These are phyloP conservation scores for Rhinopomastus cyanomelas DNA, from an alignment of 2,113 vertebrate genomes.

Conservation along the genomic window DNA sequence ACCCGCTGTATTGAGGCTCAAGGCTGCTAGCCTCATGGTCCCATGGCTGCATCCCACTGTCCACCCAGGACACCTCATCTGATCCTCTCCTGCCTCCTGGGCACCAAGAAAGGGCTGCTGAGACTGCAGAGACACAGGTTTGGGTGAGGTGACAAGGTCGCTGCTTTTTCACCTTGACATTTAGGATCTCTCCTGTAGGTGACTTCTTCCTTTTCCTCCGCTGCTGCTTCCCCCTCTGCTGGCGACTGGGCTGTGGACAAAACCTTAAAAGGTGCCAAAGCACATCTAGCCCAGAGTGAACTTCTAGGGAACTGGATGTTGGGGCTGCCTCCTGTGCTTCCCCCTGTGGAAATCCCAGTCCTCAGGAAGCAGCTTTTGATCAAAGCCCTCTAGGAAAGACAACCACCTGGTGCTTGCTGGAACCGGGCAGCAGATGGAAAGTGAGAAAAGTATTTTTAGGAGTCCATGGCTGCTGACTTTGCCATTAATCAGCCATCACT, in stretches of 20 bases:
- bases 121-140: rapidly evolving
- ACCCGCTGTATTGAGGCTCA: not conserved
- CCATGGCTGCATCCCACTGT: not conserved
- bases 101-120: not conserved
- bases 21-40: not conserved
- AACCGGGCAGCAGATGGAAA: not conserved
- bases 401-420: not conserved
- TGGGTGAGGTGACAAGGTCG: not conserved
- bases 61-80: not conserved
- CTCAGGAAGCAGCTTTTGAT: not conserved
- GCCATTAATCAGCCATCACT: not conserved
- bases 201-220: not conserved
- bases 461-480: rapidly evolving
- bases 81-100: not conserved
- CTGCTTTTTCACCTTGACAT: not conserved
- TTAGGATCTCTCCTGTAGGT: not conserved
- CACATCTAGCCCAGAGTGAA: rapidly evolving
- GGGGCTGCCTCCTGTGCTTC: not conserved
- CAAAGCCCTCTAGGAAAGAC: not conserved
- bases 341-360: not conserved
- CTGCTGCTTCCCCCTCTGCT: conserved; percentile 30
- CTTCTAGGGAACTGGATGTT: not conserved
- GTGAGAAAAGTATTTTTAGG: not conserved
- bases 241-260: not conserved
- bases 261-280: not conserved